Conservation (phyloP, 2,888 invertebrate species). For the Leistus spinibarbis region DNA sequence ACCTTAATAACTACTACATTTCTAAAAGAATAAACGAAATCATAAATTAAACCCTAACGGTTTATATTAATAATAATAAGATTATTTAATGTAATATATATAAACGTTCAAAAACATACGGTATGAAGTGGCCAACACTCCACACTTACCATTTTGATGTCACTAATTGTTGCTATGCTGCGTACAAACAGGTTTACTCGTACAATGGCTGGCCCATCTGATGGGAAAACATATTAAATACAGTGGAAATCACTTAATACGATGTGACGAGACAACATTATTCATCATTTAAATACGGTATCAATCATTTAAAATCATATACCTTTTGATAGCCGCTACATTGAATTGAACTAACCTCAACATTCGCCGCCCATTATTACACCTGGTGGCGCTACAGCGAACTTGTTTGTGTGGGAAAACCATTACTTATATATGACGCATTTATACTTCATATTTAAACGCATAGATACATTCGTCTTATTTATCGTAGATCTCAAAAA, state of each 20-base stretch:
- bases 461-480: too few species aligned
- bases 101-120: slow-evolving; percentile 46
- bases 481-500: too few species aligned
- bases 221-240: slow-evolving; percentile 46
- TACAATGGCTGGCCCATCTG: slow-evolving; percentile 96
- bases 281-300: background rate
- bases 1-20: slow-evolving; percentile 32
- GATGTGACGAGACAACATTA: background rate
- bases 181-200: slow-evolving; percentile 97
- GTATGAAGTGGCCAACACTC: slow-evolving; percentile 45
- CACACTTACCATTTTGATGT: slow-evolving; percentile 98
- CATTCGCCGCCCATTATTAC: too few species aligned
- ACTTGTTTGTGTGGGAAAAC: too few species aligned
- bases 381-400: too few species aligned
- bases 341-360: too few species aligned
- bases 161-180: slow-evolving; percentile 98
- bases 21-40: background rate
- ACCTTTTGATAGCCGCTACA: too few species aligned
- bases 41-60: slow-evolving; percentile 34
- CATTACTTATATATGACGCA: too few species aligned
- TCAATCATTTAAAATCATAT: too few species aligned
- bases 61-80: slow-evolving; percentile 1
- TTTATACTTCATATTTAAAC: too few species aligned
- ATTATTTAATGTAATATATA: background rate
- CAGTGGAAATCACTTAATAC: slow-evolving; percentile 17